phyloP scores from a whole-genome alignment of 2,113 vertebrate species.

The Anser brachyrhynchus region DNA sequence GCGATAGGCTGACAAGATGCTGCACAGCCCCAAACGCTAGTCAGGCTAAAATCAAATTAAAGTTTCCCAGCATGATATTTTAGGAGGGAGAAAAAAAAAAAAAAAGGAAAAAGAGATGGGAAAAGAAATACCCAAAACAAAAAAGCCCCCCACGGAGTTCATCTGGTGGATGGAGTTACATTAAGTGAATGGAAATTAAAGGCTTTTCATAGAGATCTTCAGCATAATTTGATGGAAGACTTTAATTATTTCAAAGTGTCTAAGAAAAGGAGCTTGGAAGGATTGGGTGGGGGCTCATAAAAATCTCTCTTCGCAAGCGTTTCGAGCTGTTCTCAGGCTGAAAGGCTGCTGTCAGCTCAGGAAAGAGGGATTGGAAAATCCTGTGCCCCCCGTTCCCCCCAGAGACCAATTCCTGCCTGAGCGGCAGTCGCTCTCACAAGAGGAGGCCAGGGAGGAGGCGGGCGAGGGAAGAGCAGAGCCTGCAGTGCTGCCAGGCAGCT shows the following conservation, averaged over 20 bases:
- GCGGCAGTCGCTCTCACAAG: neutral
- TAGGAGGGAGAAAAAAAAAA: neutral
- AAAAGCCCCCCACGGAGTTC: conserved; percentile 57
- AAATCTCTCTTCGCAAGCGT: conserved; percentile 44
- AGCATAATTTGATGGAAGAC: conserved; percentile 79
- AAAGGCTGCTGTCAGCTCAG: conserved; percentile 43
- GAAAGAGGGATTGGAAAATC: neutral
- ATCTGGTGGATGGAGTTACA: conserved; percentile 71
- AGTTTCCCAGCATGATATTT: conserved; percentile 48
- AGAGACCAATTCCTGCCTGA: conserved; percentile 24
- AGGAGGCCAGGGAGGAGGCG: neutral
- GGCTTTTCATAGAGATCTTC: conserved; percentile 74
- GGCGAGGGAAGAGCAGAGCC: neutral
- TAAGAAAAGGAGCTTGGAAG: conserved; percentile 68
- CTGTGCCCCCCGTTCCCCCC: conserved; percentile 1
- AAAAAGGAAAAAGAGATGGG: neutral
- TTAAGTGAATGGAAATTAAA: conserved; percentile 77
- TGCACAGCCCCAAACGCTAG: neutral
- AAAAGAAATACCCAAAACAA: conserved; percentile 23
- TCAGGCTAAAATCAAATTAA: conserved; percentile 62
- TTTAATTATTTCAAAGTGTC: conserved; percentile 79
- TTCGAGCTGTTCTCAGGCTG: conserved; percentile 44
- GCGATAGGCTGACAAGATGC: neutral
- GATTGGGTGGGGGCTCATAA: conserved; percentile 59
- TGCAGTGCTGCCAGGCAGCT: neutral